Evolutionary conservation across 2,888 invertebrate genomes (phyloP), one percentile per base, ranked within the genome.

Genomic region (Chrysomela aeneicollis): DNA sequence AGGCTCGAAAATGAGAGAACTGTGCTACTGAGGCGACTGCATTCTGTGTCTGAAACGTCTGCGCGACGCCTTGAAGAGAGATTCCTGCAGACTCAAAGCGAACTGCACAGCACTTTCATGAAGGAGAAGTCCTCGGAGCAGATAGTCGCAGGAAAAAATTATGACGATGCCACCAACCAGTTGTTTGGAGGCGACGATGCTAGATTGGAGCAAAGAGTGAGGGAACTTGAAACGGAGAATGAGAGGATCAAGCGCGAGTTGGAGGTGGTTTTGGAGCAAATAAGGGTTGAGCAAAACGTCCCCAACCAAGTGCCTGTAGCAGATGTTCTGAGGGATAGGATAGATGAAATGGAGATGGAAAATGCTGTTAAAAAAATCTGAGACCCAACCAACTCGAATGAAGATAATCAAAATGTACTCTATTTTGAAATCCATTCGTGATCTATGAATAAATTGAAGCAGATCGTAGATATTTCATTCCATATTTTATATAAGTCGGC

Each of bases 161-260:
- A 57, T 35, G 73, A 74, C 50, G 73, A 73, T 22, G 73, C 73
- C 10, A 74, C 73, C 9, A 74, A 75, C 60, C 71, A 74, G 59
- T 61, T 74, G 51, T 73, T 61, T 46, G 66, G 63, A 3, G 63
- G 65, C 26, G 72, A 74, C 47, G 74, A 72, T 21, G 65, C 69
- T n/a, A 61, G 67, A 15, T 51, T 75, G 18, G 70, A 66, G 26
- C 72, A 75, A 54, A 59, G 74, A 5, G 69, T 73, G 30, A 61
- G 68, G 26, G 74, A 75, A 35, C 63, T 75, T 51, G 75, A 75
- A 54, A 69, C 66, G 9, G 72, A 74, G 21, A 74, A 74, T 51
- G 63, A 67, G 5, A 62, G 72, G 30, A 73, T 74, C 8, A 67
- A 68, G 51, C 60, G 50, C 18, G 71, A 74, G 42, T 49, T 74